A percentile compares a stretch with the other conserved stretches of the same genome.
Evolutionary conservation across 2,888 invertebrate species (phyloP).

Genomic region (Hipparchia semele): DNA sequence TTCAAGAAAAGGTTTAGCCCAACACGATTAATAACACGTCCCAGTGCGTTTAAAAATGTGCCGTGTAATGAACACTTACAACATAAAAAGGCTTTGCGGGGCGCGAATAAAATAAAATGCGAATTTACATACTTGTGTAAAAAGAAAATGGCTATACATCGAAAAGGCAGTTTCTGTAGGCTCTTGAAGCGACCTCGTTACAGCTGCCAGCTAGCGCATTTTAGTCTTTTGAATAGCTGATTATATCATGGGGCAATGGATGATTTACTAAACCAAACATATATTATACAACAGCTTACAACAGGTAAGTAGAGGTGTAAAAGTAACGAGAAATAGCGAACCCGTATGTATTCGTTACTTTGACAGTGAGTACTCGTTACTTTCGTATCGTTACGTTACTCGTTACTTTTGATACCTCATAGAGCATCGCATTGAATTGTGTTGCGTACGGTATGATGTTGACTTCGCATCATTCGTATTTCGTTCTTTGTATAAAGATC

Average conservation of each 20-base stretch:
- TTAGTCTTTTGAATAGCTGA: constrained; percentile 8
- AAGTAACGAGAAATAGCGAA: too few species aligned
- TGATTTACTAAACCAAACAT: too few species aligned
- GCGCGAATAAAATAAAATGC: constrained; percentile 36
- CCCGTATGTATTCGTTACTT: too few species aligned
- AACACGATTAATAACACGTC: constrained; percentile 26
- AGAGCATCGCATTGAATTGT: too few species aligned
- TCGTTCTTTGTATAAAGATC: too few species aligned
- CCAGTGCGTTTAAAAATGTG: constrained; percentile 28
- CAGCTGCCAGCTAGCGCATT: constrained; percentile 4
- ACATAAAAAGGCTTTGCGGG: constrained; percentile 29
- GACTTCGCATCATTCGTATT: too few species aligned
- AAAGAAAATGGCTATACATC: constrained; percentile 31
- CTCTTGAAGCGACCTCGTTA: constrained; percentile 18
- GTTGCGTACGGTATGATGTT: too few species aligned
- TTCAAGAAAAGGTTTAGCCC: constrained; percentile 24
- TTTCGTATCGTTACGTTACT: too few species aligned
- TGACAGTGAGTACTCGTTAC: too few species aligned
- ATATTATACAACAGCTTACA: too few species aligned
- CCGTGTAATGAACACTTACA: constrained; percentile 36
- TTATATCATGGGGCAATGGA: not conserved
- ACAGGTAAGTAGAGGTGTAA: too few species aligned
- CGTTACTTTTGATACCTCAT: too few species aligned
- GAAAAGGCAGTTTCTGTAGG: constrained; percentile 22
- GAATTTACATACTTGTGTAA: constrained; percentile 28